Conservation (phyloP, 2,797 vertebrate genomes). For the Rhinatrema bivittatum region DNA sequence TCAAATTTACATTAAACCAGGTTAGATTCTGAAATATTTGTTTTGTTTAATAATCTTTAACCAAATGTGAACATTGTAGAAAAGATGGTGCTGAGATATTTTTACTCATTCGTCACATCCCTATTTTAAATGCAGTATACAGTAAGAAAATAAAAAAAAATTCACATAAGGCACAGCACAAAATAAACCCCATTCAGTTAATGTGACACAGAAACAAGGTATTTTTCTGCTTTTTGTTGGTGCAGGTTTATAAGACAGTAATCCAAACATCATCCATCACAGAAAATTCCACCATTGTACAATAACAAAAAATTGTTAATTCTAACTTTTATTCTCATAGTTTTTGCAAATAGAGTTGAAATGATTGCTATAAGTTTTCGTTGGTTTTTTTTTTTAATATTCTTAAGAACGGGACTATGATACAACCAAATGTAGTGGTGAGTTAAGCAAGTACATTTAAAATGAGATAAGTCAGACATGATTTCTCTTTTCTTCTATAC, state of each 20-base stretch:
- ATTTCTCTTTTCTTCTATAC: slow-evolving; percentile 70
- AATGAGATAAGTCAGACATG: slow-evolving; percentile 65
- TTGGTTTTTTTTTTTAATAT: slow-evolving; percentile 30
- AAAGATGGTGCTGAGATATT: no score
- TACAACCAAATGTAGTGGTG: slow-evolving; percentile 72
- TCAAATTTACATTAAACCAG: no score
- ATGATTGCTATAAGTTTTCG: slow-evolving; percentile 41
- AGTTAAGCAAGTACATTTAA: slow-evolving; percentile 66
- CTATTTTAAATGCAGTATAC: no score
- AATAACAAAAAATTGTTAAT: slow-evolving; percentile 81
- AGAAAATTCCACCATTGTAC: slow-evolving; percentile 81
- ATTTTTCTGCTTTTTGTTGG: slow-evolving; percentile 59
- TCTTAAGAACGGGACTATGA: slow-evolving; percentile 56
- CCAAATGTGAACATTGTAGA: no score
- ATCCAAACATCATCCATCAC: slow-evolving; percentile 68
- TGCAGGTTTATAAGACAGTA: slow-evolving; percentile 68
- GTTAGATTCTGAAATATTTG: no score
- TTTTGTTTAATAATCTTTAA: no score
- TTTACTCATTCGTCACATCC: no score
- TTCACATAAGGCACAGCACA: no score
- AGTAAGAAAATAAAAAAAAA: no score
- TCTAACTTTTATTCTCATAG: slow-evolving; percentile 75
- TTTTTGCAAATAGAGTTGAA: slow-evolving; percentile 51
- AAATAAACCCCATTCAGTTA: slow-evolving; percentile 81
- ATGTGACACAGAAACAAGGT: slow-evolving; percentile 51